These are phyloP conservation scores for Echinops telfairi DNA, from an alignment of 2,113 vertebrate genomes.

Conservation along the genomic window DNA sequence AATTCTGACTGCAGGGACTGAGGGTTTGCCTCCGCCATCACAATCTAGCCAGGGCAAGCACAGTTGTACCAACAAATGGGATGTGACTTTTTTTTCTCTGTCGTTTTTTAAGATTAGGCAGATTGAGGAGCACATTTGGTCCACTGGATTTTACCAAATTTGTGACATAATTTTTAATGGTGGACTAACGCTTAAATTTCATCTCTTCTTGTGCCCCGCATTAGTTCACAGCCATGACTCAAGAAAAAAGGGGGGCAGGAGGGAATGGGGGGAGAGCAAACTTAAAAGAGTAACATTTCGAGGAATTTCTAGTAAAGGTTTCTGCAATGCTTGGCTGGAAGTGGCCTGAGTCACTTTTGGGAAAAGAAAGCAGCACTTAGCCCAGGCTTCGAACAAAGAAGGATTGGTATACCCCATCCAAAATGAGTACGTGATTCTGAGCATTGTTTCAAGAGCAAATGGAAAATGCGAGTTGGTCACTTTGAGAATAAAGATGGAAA, in stretches of 20 bases:
- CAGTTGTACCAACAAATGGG: neutral
- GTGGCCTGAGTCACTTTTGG: conserved; percentile 31
- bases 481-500: conserved; percentile 40
- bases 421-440: neutral
- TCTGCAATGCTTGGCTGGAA: conserved; percentile 63
- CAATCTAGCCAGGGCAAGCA: neutral
- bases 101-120: neutral
- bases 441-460: neutral
- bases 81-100: neutral
- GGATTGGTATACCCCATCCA: neutral
- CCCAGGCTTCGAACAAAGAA: neutral
- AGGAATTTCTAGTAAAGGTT: conserved; percentile 39
- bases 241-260: neutral
- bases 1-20: neutral
- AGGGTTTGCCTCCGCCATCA: neutral
- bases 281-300: neutral
- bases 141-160: neutral
- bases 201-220: neutral
- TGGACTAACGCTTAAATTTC: neutral
- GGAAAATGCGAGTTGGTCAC: neutral
- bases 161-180: neutral
- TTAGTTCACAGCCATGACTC: conserved; percentile 3
- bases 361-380: conserved; percentile 4
- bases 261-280: neutral
- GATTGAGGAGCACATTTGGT: neutral